Evolutionary conservation across 2,888 invertebrate species (phyloP).

Genomic region (Carcina quercana): DNA sequence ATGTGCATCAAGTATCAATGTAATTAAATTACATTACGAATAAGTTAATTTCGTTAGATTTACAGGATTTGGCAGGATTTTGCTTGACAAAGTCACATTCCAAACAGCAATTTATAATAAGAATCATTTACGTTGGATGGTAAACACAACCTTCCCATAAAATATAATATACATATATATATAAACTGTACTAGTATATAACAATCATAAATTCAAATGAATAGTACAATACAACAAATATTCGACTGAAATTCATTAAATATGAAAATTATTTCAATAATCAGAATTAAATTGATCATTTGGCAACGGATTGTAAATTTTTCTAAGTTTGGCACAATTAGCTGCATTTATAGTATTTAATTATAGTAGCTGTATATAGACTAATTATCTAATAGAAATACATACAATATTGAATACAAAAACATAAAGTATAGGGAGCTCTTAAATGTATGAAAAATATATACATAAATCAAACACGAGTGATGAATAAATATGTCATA

Average conservation of each 20-base stretch:
- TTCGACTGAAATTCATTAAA: constrained; percentile 31
- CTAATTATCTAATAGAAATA: no score
- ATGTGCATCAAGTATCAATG: constrained; percentile 63
- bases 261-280: constrained; percentile 28
- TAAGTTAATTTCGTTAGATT: constrained; percentile 35
- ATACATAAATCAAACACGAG: no score
- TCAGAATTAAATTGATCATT: constrained; percentile 20
- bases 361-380: no score
- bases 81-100: constrained; percentile 61
- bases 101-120: constrained; percentile 39
- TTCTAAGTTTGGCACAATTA: constrained; percentile 55
- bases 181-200: constrained; percentile 35
- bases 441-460: no score
- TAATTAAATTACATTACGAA: constrained; percentile 65
- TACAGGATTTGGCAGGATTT: constrained; percentile 68
- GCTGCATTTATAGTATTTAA: no score
- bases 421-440: no score
- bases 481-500: no score
- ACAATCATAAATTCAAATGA: constrained; percentile 38
- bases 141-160: constrained; percentile 53
- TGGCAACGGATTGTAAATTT: constrained; percentile 37
- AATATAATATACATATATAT: constrained; percentile 41
- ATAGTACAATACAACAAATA: constrained; percentile 21
- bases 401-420: no score
- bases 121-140: constrained; percentile 33